Evolutionary conservation across 1,140 invertebrate species (phyloP).

Genomic region (Lerema accius): DNA sequence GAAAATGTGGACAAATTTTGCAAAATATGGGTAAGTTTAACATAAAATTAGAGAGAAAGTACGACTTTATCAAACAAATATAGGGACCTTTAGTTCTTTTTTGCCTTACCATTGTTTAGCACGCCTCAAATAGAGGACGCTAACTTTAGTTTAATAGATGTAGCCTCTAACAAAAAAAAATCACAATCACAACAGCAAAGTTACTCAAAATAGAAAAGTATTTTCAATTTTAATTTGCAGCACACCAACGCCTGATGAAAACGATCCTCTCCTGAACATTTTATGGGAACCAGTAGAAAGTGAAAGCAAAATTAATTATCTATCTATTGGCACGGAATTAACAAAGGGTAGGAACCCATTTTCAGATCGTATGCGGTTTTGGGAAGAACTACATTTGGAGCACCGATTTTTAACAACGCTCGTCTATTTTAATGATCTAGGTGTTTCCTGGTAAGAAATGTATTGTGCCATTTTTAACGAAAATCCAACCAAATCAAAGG

Average conservation of each 20-base stretch:
- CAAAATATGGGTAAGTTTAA: conserved; percentile 66
- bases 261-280: conserved; percentile 64
- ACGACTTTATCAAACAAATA: too few species aligned
- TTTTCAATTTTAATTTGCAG: conserved; percentile 44
- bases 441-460: conserved; percentile 43
- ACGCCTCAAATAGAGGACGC: too few species aligned
- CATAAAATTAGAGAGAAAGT: too few species aligned
- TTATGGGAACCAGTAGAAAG: conserved; percentile 69
- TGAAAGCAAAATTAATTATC: conserved; percentile 60
- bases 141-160: too few species aligned
- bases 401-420: conserved; percentile 54
- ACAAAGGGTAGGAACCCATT: conserved; percentile 74
- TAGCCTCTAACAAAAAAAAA: too few species aligned
- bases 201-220: too few species aligned
- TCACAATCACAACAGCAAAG: too few species aligned
- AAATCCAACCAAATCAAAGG: too few species aligned
- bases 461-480: background rate
- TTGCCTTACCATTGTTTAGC: too few species aligned
- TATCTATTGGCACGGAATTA: conserved; percentile 64
- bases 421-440: conserved; percentile 60
- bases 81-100: too few species aligned
- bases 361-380: conserved; percentile 69
- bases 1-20: conserved; percentile 78
- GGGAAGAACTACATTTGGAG: conserved; percentile 65
- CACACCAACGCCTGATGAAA: conserved; percentile 64